Evolutionary conservation across 1,140 invertebrate genomes (phyloP), one percentile per base, ranked within the genome.

Genomic region (Brachionus paranguensis): DNA sequence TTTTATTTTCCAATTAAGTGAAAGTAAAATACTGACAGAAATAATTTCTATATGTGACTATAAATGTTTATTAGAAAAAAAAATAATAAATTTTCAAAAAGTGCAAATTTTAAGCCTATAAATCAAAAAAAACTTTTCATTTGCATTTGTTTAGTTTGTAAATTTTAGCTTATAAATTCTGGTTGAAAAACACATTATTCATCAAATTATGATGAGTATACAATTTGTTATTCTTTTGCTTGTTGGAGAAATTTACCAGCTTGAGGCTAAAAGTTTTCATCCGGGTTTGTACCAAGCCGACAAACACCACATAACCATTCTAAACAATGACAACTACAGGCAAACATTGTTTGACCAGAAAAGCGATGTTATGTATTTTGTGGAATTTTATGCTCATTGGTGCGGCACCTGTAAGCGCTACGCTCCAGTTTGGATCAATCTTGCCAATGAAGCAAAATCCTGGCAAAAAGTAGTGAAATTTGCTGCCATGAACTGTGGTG

Each of bases 311-410:
- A 41, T 76, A 1, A 11, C 27, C 8, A 76, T 47, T 24, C 24
- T 76, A 24, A 50, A 47, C 12, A 50, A 50, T 27, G 72, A 76
- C 7, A 76, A 76, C n/a, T 76, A 72, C 11, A 72, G 17, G 12
- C 33, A 72, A 43, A 2, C 10, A 2, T 41, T 72, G n/a, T 76
- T 76, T 24, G 47, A 76, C 3, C 14, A 53, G 33, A 24, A 12
- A 84, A 88, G 10, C 12, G 85, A 2, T 83, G 84, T n/a, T 84
- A 85, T 27, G 33, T 89, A 87, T 88, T 78, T 89, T 41, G 86
- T 89, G 20, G 87, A 89, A 78, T 89, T 89, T 84, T 89, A 89
- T 86, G 87, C 88, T 84, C 86, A 86, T 81, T 89, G 88, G 88
- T 89, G 89, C 85, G 89, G 89, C 6, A 87, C 89, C 68, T 89